Conservation (phyloP, 2,797 vertebrate species). For the Delichon dasypus region DNA sequence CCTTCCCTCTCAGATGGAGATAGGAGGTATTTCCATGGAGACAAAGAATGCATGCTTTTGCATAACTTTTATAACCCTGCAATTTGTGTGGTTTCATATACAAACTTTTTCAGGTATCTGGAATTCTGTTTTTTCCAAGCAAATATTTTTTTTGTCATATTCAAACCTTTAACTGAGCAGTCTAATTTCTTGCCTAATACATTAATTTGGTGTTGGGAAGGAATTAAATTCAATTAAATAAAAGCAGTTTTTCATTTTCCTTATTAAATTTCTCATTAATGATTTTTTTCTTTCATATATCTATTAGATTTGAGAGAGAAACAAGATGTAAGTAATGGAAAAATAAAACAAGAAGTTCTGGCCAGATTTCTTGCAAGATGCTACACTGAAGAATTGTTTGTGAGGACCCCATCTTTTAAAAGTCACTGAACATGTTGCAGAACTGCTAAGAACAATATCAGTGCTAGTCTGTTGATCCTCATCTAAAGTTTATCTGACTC, state of each 20-base stretch:
- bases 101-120: neutral
- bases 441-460: neutral
- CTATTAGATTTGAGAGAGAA: neutral
- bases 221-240: neutral
- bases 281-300: neutral
- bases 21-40: neutral
- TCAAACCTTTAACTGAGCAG: neutral
- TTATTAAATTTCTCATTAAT: neutral
- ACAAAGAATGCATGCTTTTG: neutral
- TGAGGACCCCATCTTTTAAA: neutral
- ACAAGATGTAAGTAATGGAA: neutral
- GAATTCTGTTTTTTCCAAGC: neutral
- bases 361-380: neutral
- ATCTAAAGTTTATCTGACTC: neutral
- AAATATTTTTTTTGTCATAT: neutral
- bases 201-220: neutral
- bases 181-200: neutral
- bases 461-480: neutral
- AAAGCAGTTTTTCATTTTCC: neutral
- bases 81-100: neutral
- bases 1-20: neutral
- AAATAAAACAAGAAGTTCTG: neutral
- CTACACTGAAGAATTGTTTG: neutral
- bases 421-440: neutral
- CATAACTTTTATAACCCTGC: neutral